Percentiles rank a stretch among this genome's conserved stretches.
Evolutionary conservation across 2,797 vertebrate species (phyloP).

Genomic region (Petrocephalus sullivani): DNA sequence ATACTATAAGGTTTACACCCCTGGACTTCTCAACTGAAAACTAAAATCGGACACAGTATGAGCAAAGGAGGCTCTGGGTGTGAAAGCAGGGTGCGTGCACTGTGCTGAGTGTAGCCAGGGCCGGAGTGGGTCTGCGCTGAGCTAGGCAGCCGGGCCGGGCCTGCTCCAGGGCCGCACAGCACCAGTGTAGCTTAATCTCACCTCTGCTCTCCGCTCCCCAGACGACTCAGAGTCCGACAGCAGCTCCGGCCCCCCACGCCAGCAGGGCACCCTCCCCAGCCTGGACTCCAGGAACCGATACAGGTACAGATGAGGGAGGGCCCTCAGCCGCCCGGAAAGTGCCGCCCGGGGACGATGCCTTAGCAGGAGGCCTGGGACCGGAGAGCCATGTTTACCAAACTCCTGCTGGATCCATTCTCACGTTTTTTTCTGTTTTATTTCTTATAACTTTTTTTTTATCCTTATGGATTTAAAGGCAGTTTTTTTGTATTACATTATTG

Average conservation of each 20-base stretch:
- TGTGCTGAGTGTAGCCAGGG: not conserved
- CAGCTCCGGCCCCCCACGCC: slow-evolving; percentile 47
- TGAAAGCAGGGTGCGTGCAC: not conserved
- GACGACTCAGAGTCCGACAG: slow-evolving; percentile 61
- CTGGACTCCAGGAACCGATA: slow-evolving; percentile 67
- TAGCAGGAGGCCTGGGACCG: slow-evolving; percentile 34
- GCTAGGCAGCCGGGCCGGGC: not conserved
- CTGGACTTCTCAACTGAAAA: not conserved
- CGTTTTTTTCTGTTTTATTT: not conserved
- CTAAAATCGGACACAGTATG: not conserved
- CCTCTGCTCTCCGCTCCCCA: slow-evolving; percentile 20
- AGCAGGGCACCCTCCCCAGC: slow-evolving; percentile 55
- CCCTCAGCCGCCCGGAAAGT: slow-evolving; percentile 23
- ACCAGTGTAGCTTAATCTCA: not conserved
- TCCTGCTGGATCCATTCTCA: not conserved
- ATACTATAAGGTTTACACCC: not conserved
- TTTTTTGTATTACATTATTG: not conserved
- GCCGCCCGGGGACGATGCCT: slow-evolving; percentile 31
- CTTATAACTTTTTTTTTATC: not conserved
- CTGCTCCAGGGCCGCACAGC: not conserved
- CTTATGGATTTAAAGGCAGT: not conserved
- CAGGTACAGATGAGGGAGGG: slow-evolving; percentile 70
- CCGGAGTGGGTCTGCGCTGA: not conserved
- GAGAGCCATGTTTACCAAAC: slow-evolving; percentile 20
- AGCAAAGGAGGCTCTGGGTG: not conserved